Conservation (phyloP, 2,797 vertebrate species). For the Sardinella longiceps region DNA sequence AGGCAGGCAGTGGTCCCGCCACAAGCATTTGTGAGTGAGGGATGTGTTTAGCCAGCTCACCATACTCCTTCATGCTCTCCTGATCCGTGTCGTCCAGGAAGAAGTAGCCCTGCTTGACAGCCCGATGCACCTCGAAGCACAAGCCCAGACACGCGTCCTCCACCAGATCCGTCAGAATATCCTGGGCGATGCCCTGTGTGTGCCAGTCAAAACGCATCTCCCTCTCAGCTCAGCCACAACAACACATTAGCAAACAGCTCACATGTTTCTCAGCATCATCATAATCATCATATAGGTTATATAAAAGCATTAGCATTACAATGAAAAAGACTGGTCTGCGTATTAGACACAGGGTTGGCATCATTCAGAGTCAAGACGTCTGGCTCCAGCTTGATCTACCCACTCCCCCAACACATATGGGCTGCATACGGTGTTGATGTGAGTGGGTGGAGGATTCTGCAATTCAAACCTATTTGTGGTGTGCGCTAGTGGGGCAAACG, state of each 20-base stretch:
- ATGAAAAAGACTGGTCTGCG: neutral
- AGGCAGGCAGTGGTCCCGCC: too few species aligned
- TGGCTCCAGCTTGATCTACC: neutral
- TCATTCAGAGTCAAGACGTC: neutral
- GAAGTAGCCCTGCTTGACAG: conserved; percentile 96
- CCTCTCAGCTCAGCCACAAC: neutral
- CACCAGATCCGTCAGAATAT: conserved; percentile 95
- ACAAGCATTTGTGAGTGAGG: too few species aligned
- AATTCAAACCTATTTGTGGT: neutral
- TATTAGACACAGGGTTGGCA: neutral
- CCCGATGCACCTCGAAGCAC: conserved; percentile 94
- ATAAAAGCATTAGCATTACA: neutral
- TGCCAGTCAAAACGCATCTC: neutral
- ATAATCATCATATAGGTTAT: too few species aligned
- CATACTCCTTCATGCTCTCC: conserved; percentile 96
- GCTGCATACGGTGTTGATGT: neutral
- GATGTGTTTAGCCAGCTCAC: conserved; percentile 76
- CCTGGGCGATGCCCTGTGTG: conserved; percentile 89
- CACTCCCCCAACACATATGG: neutral
- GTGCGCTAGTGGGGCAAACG: neutral
- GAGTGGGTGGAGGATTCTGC: conserved; percentile 1
- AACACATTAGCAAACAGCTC: neutral
- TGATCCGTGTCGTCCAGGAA: conserved; percentile 95
- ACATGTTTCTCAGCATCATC: neutral
- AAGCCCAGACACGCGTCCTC: conserved; percentile 96